phyloP scores from a whole-genome alignment of 1,140 invertebrate species.

The Musca domestica region DNA sequence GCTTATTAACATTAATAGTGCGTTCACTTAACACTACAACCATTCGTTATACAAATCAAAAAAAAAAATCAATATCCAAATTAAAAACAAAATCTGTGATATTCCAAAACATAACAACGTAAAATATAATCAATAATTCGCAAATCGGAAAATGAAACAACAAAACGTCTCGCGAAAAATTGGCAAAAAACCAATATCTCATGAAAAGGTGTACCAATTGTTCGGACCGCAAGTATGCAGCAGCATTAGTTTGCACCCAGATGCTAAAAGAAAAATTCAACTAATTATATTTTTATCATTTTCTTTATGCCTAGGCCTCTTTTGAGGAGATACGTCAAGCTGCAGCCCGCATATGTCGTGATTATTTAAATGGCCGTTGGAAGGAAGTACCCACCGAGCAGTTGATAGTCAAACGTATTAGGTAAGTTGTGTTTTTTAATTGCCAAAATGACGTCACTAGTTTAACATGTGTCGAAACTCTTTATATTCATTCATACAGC shows the following conservation, averaged over 20 bases:
- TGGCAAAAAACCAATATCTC: slow-evolving; percentile 17
- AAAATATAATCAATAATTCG: neutral
- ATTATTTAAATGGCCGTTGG: slow-evolving; percentile 85
- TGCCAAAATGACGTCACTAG: neutral
- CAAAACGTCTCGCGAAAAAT: slow-evolving; percentile 5
- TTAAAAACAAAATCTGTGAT: neutral
- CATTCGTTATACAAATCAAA: neutral
- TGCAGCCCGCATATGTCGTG: slow-evolving; percentile 80
- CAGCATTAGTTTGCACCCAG: neutral
- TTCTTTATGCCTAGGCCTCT: slow-evolving; percentile 40
- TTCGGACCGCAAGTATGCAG: slow-evolving; percentile 12
- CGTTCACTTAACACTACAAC: too few relatives aligned
- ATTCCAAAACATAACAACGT: neutral
- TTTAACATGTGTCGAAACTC: neutral
- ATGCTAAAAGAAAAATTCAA: neutral
- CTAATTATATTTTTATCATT: neutral
- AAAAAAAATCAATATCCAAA: neutral
- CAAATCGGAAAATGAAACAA: slow-evolving; percentile 5
- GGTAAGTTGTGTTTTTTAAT: slow-evolving; percentile 61
- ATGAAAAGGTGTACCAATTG: slow-evolving; percentile 15
- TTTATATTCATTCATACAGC: slow-evolving; percentile 54
- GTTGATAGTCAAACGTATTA: slow-evolving; percentile 76
- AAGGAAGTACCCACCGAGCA: slow-evolving; percentile 73
- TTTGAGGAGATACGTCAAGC: slow-evolving; percentile 72
- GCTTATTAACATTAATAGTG: too few relatives aligned